Conservation (phyloP, 2,797 vertebrate species). For the Artibeus jamaicensis region DNA sequence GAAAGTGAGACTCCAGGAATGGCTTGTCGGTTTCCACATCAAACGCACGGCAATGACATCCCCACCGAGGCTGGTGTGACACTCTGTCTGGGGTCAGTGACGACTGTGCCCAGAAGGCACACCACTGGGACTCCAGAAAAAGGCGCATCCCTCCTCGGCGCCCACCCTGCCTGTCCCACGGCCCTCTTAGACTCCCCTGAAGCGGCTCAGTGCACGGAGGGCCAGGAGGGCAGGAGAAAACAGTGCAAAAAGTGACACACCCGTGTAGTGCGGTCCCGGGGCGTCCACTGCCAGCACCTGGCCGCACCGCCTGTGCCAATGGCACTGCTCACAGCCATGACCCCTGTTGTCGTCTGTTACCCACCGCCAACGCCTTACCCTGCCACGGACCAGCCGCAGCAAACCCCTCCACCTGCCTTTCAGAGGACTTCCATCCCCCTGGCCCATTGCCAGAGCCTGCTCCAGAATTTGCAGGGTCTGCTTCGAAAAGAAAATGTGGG, state of each 20-base stretch:
- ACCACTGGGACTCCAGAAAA: background rate
- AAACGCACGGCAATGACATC: fast-evolving
- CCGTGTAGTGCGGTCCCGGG: background rate
- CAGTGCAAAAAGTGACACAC: fast-evolving
- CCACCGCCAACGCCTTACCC: too few species aligned
- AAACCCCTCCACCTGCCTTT: background rate
- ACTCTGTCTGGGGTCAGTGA: background rate
- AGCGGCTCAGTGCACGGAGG: background rate
- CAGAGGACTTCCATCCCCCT: background rate
- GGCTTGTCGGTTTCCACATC: background rate
- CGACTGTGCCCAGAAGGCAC: background rate
- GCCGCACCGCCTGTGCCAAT: background rate
- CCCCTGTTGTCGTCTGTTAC: too few species aligned
- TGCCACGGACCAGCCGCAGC: too few species aligned
- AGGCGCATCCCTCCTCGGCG: fast-evolving
- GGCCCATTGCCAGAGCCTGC: background rate
- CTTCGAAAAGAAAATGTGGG: background rate
- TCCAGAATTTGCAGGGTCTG: background rate
- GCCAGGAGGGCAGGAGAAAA: background rate
- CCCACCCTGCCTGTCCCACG: too few species aligned
- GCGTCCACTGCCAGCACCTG: background rate
- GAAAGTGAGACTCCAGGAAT: background rate
- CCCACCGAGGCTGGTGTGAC: background rate
- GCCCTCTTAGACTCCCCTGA: background rate
- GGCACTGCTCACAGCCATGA: fast-evolving